Conservation (phyloP, 2,113 vertebrate genomes). For the Chloropsis cyanopogon region DNA sequence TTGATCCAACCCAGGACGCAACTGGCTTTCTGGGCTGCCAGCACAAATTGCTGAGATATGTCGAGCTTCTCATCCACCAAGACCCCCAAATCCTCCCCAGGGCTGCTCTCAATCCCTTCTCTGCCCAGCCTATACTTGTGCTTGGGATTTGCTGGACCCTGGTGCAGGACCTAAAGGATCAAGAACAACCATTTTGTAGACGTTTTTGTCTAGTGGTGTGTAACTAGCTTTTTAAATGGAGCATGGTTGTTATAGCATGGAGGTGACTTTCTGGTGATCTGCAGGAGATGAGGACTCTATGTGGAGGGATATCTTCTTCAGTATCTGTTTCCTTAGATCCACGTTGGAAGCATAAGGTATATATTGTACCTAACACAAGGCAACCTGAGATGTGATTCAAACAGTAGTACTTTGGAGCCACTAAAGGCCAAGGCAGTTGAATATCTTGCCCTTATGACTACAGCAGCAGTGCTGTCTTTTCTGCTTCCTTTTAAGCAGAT, state of each 20-base stretch:
- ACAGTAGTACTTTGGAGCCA: background rate
- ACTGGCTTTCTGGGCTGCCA: background rate
- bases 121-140: background rate
- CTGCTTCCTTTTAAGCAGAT: background rate
- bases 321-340: background rate
- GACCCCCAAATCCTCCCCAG: background rate
- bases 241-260: background rate
- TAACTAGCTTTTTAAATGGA: background rate
- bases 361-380: background rate
- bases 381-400: background rate
- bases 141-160: background rate
- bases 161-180: background rate
- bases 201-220: background rate
- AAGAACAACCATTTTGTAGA: background rate
- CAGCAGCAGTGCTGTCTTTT: background rate
- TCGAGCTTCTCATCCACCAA: background rate
- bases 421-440: background rate
- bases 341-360: accelerated
- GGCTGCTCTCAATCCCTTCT: background rate
- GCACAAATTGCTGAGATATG: background rate
- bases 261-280: background rate
- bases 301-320: background rate
- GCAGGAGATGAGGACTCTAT: background rate
- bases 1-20: background rate
- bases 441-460: background rate